Evolutionary conservation across 1,140 invertebrate genomes (phyloP).

Genomic region (Cydia amplana): DNA sequence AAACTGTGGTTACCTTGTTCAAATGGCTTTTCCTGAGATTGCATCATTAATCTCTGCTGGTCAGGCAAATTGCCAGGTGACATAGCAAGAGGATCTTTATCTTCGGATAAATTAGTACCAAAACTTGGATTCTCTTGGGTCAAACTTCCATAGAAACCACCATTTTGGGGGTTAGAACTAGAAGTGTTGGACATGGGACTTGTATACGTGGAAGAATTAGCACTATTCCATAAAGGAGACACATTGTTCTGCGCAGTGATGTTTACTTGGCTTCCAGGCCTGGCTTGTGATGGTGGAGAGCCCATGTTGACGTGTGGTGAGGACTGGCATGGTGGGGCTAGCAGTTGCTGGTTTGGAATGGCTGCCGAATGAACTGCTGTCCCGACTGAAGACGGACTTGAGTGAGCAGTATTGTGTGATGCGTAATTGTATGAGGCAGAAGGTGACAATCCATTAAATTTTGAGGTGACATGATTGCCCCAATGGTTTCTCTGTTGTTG

Average conservation of each 20-base stretch:
- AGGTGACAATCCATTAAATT: slow-evolving; percentile 82
- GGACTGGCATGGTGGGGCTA: slow-evolving; percentile 72
- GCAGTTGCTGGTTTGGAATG: slow-evolving; percentile 68
- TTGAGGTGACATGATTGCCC: slow-evolving; percentile 78
- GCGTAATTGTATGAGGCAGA: slow-evolving; percentile 80
- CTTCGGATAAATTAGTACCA: slow-evolving; percentile 69
- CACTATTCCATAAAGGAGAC: slow-evolving; percentile 78
- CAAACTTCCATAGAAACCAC: slow-evolving; percentile 74
- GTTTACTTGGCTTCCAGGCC: slow-evolving; percentile 71
- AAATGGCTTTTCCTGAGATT: slow-evolving; percentile 67
- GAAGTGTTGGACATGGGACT: slow-evolving; percentile 63
- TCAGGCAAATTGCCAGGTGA: slow-evolving; percentile 78
- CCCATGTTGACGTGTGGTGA: slow-evolving; percentile 77
- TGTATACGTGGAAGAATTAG: slow-evolving; percentile 70
- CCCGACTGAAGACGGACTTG: slow-evolving; percentile 81
- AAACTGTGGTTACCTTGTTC: slow-evolving; percentile 60
- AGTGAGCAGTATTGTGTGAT: slow-evolving; percentile 80
- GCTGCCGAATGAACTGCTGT: slow-evolving; percentile 71
- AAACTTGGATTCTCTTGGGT: slow-evolving; percentile 65
- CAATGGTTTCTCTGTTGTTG: slow-evolving; percentile 84
- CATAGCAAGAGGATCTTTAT: slow-evolving; percentile 79
- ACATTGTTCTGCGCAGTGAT: slow-evolving; percentile 81
- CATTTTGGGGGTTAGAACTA: slow-evolving; percentile 79
- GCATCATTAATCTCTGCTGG: slow-evolving; percentile 73
- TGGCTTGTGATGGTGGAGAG: slow-evolving; percentile 74